Conservation (phyloP, 2,113 vertebrate species). For the Oncorhynchus masou region DNA sequence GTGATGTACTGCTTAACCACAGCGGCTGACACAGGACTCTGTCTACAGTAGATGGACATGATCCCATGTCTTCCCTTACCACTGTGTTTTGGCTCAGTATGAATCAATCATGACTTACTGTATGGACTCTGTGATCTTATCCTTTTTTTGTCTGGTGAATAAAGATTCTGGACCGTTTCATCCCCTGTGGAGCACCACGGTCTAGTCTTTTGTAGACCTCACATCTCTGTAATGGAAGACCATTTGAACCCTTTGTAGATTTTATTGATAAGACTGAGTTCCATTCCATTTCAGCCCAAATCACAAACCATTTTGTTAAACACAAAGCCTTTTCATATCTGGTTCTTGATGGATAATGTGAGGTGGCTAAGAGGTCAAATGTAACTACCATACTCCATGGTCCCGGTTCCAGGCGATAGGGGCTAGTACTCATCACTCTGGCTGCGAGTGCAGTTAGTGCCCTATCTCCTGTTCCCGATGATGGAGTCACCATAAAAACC, state of each 20-base stretch:
- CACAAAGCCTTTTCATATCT: slow-evolving; percentile 50
- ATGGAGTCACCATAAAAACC: slow-evolving; percentile 63
- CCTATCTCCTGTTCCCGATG: slow-evolving; percentile 63
- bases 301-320: slow-evolving; percentile 14
- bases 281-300: too few relatives aligned
- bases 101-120: neutral
- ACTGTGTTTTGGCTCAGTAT: neutral
- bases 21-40: slow-evolving; percentile 13
- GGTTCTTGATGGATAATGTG: slow-evolving; percentile 49
- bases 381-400: slow-evolving; percentile 45
- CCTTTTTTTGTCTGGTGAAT: slow-evolving; percentile 21
- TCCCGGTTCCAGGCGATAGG: slow-evolving; percentile 46
- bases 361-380: slow-evolving; percentile 37
- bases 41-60: neutral
- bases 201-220: neutral
- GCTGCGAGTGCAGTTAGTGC: slow-evolving; percentile 41
- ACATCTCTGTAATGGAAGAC: neutral
- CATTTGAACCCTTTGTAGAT: slow-evolving; percentile 19
- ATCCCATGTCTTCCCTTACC: slow-evolving; percentile 19
- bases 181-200: neutral
- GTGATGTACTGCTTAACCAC: slow-evolving; percentile 39
- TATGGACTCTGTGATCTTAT: slow-evolving; percentile 35
- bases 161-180: slow-evolving; percentile 11
- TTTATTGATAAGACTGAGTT: too few relatives aligned
- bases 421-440: slow-evolving; percentile 52